Base-by-base conservation (phyloP, 2,888 invertebrate genomes). In the Charanyca ferruginea region DNA sequence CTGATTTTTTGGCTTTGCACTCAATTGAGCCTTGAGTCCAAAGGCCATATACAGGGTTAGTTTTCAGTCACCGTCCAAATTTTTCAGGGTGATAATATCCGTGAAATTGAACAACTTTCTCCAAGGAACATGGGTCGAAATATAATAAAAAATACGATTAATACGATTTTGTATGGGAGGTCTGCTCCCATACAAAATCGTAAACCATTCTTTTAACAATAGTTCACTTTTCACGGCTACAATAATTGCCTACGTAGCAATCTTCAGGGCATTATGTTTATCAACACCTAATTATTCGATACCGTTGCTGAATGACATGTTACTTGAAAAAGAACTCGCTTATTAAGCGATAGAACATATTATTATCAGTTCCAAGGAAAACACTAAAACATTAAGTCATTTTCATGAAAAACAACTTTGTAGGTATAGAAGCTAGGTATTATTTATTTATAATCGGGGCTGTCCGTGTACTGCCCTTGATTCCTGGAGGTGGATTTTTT, bases 201-300 rank as follows among this genome's bases (percentile, higher is more conserved):
- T n/a, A 28, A 3, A 20, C 11, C 2, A 8, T 52, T 11, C 20
- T 23, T 44, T 51, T 32, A 23, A 51, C 18, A 20, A 23, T 57
- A 23, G 23, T 18, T 9, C 5, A 25, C n/a, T 16, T 38, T 38
- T 25, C n/a, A 22, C 6, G n/a, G 11, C 1, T 13, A 11, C 9
- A 25, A 63, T 65, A 45, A 65, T 65, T 64, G n/a, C n/a, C n/a
- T n/a, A 25, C 13, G 45, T 16, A 63, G 45, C 45, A n/a, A 11
- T 52, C n/a, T 6, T 11, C 11, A n/a, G 16, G 2, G 16, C n/a
- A 32, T 9, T 66, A 49, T 9, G 20, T 49, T 66, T 44, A 38
- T 4, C 8, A 16, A 38, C 18, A 16, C 8, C 9, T 66, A 44
- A 54, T 47, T 66, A 58, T 35, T 22, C 16, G n/a, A 16, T 49